Conservation (phyloP, 2,797 vertebrate species). For the Chloroceryle inda region DNA sequence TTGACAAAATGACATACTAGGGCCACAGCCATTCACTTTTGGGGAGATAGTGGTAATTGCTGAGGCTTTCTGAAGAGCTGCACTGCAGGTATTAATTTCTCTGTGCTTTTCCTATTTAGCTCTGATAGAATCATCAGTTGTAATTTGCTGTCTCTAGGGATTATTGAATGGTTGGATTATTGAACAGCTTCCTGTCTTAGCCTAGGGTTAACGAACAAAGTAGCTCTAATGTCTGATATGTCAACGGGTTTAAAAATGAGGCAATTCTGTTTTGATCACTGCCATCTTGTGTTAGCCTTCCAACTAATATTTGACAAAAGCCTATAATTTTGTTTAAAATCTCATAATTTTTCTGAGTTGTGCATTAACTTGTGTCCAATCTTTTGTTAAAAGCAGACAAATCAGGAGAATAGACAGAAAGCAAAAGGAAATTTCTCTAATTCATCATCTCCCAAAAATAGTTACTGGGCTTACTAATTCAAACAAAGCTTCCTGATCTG, state of each 20-base stretch:
- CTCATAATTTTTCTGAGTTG: not conserved
- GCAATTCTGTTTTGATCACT: conserved; percentile 34
- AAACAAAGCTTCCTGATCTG: not conserved
- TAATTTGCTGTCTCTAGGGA: conserved; percentile 48
- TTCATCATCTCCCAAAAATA: not conserved
- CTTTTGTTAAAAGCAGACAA: not conserved
- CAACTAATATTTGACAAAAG: conserved; percentile 8
- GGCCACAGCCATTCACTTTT: conserved; percentile 35
- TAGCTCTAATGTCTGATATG: not conserved
- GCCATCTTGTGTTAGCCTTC: conserved; percentile 19
- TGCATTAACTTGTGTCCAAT: not conserved
- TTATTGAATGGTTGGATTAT: conserved; percentile 60
- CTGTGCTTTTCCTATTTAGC: conserved; percentile 49
- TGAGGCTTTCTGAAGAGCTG: conserved; percentile 24
- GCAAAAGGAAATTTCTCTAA: not conserved
- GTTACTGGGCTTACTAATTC: not conserved
- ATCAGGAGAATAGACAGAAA: not conserved
- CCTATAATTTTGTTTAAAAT: conserved; percentile 23
- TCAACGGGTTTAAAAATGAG: conserved; percentile 19
- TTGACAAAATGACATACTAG: conserved; percentile 59
- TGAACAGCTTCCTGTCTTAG: conserved; percentile 6
- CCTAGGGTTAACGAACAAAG: conserved; percentile 47
- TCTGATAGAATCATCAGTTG: conserved; percentile 58
- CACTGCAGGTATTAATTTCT: conserved; percentile 57
- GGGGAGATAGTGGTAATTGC: conserved; percentile 30